A percentile compares a stretch with the other conserved stretches of the same genome.
phyloP scores from a whole-genome alignment of 2,797 vertebrate species.

The Amniataba percoides region DNA sequence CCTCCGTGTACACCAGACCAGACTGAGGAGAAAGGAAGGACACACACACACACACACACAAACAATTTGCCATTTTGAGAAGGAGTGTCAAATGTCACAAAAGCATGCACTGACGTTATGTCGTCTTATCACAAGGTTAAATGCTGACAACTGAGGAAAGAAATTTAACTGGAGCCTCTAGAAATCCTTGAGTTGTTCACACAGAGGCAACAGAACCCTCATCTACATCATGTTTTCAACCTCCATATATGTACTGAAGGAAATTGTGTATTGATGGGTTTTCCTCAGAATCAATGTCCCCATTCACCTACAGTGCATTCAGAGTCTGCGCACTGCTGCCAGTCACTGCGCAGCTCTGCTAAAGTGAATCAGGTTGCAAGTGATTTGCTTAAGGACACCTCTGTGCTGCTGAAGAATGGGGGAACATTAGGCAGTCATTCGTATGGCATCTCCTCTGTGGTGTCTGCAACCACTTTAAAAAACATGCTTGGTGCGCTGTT shows the following conservation, averaged over 20 bases:
- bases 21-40: slow-evolving; percentile 84
- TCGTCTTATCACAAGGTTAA: slow-evolving; percentile 50
- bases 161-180: slow-evolving; percentile 11
- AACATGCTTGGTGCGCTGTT: slow-evolving; percentile 16
- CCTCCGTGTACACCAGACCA: slow-evolving; percentile 96
- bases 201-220: slow-evolving; percentile 7
- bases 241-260: slow-evolving; percentile 2
- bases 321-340: not conserved
- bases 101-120: slow-evolving; percentile 55
- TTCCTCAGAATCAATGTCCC: slow-evolving; percentile 3
- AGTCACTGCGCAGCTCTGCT: slow-evolving; percentile 20
- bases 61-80: slow-evolving; percentile 59
- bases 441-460: slow-evolving; percentile 39
- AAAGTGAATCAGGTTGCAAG: slow-evolving; percentile 14
- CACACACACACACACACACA: slow-evolving; percentile 38
- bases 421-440: slow-evolving; percentile 34
- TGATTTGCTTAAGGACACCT: slow-evolving; percentile 36
- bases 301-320: slow-evolving; percentile 5
- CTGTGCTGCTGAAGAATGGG: slow-evolving; percentile 28
- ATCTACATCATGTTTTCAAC: slow-evolving; percentile 16
- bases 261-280: not conserved
- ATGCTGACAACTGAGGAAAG: slow-evolving; percentile 41
- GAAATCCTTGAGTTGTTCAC: not conserved
- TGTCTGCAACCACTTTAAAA: slow-evolving; percentile 26
- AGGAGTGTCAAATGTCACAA: slow-evolving; percentile 69